A percentile compares a stretch with the other conserved stretches of the same genome.
phyloP scores from a whole-genome alignment of 2,113 vertebrate species.

The Cichladusa arquata region DNA sequence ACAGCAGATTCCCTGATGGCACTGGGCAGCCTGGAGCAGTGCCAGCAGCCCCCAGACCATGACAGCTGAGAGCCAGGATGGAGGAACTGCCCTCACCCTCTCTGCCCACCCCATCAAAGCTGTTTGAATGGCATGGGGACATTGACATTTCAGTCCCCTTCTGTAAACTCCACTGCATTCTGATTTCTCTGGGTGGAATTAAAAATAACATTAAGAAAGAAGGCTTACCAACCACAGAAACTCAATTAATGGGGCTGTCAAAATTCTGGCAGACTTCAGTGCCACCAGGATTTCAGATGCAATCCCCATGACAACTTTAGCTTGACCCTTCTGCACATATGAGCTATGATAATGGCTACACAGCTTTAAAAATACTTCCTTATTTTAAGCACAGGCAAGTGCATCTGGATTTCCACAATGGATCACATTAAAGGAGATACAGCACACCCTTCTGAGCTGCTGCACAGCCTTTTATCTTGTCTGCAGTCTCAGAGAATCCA shows the following conservation, averaged over 20 bases:
- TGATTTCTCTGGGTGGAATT: neutral
- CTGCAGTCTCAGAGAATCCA: neutral
- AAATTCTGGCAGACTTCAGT: constrained; percentile 21
- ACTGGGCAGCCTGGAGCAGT: neutral
- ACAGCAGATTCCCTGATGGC: neutral
- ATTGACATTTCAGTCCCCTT: neutral
- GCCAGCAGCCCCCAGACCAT: neutral
- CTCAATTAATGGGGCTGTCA: constrained; percentile 36
- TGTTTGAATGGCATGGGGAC: neutral
- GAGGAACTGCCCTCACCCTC: neutral
- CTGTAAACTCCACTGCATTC: neutral
- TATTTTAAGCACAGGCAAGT: neutral
- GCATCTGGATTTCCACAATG: neutral
- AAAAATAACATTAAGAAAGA: neutral
- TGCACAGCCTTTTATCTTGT: neutral
- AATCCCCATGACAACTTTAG: neutral
- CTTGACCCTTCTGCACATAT: neutral
- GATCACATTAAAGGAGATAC: neutral
- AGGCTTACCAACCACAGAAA: constrained; percentile 6
- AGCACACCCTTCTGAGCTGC: neutral
- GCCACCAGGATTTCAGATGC: constrained; percentile 21
- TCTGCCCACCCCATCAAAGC: neutral
- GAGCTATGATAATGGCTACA: constrained; percentile 6
- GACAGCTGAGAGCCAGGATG: rapidly evolving
- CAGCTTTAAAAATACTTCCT: constrained; percentile 11